Conservation (phyloP, 2,888 invertebrate species). For the Tetanocera ferruginea region DNA sequence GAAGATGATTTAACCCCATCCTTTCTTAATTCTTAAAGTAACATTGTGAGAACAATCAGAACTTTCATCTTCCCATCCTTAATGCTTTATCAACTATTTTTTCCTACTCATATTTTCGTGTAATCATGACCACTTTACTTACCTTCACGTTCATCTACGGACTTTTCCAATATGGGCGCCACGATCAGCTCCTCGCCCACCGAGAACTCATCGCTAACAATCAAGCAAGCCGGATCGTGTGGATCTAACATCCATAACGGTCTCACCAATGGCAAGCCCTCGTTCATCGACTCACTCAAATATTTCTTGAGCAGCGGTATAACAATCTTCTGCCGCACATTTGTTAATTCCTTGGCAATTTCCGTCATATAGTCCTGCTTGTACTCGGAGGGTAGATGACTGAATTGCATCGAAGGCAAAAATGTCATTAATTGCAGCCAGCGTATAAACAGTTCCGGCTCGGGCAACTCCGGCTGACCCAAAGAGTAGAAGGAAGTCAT, state of each 20-base stretch:
- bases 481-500: conserved; percentile 72
- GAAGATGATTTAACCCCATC: no score
- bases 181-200: conserved; percentile 92
- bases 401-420: conserved; percentile 92
- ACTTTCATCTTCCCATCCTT: no score
- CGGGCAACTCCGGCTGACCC: conserved; percentile 76
- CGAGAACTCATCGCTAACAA: conserved; percentile 87
- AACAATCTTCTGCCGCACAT: conserved; percentile 81
- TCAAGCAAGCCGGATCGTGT: conserved; percentile 81
- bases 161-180: conserved; percentile 84
- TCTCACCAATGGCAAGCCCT: conserved; percentile 86
- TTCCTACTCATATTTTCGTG: no score
- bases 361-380: conserved; percentile 83
- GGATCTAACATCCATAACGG: conserved; percentile 93
- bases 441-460: conserved; percentile 86
- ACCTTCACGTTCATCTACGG: conserved; percentile 80
- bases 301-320: conserved; percentile 83
- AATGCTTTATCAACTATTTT: no score
- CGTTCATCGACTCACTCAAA: conserved; percentile 82
- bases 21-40: no score
- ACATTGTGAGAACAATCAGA: no score
- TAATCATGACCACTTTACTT: conserved; percentile 1
- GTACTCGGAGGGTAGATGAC: conserved; percentile 90
- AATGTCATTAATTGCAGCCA: conserved; percentile 94
- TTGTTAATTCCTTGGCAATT: conserved; percentile 81